Evolutionary conservation across 2,113 vertebrate species (phyloP), one percentile per base, ranked within the genome.

Genomic region (Willisornis vidua): DNA sequence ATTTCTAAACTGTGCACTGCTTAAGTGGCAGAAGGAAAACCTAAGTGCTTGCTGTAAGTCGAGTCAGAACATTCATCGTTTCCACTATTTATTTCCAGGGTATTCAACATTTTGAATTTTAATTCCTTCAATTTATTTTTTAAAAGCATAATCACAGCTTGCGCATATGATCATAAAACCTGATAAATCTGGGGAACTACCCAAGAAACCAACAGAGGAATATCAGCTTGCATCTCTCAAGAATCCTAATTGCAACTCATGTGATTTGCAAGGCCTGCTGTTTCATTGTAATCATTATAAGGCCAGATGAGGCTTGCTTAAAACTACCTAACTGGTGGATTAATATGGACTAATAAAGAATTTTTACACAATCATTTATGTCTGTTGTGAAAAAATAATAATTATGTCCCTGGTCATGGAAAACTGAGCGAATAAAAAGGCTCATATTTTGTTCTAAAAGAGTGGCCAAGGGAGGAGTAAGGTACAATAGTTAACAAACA

Each of bases 301-400:
- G 76, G 87, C 85, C 91, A 94, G 81, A 52, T 82, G 86, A 96
- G 84, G 35, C 78, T 90, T 95, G 73, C 92, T 97, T 90, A 96
- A 94, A 97, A 95, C 85, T 96, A 91, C 94, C 31, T 95, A 95
- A 97, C 67, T 97, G 83, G 85, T 92, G 68, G 89, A 96, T 97
- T 97, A 96, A 96, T 96, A 83, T 84, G 91, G 94, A 96, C 94
- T 95, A 96, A 93, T 95, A 92, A 63, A 92, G 86, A 95, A 52
- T 51, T 97, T 97, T 96, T 87, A 95, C 78, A 93, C 61, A 91
- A 96, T 95, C 73, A 93, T 87, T 96, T 95, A 94, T 63, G 77
- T 95, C 87, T 89, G 43, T 62, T 89, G 77, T 95, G 95, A 85
- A 72, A 97, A 97, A 97, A 86, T 19, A 57, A 90, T 91, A 54